These are phyloP conservation scores for Trachemys scripta DNA, from an alignment of 2,113 vertebrate species.

Conservation along the genomic window DNA sequence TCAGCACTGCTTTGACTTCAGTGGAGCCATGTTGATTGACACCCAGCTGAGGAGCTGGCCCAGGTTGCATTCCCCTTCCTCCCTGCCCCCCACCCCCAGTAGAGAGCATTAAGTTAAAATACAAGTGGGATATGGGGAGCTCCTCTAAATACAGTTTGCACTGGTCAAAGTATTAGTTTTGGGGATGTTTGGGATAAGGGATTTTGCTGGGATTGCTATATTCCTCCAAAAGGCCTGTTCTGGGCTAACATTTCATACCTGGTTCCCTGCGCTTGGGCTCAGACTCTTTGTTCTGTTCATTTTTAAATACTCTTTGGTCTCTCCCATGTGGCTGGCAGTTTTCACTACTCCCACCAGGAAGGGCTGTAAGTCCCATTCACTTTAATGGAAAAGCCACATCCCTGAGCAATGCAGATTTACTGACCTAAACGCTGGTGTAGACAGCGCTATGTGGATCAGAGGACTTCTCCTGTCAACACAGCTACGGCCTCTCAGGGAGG, in stretches of 20 bases:
- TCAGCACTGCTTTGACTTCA: no score
- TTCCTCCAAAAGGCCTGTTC: background rate
- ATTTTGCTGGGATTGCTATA: background rate
- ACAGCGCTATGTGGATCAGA: background rate
- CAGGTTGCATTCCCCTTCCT: no score
- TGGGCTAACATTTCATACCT: background rate
- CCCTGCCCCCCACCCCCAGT: background rate
- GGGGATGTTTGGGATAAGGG: background rate
- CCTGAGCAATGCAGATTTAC: background rate
- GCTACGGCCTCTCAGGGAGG: background rate
- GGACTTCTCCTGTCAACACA: no score
- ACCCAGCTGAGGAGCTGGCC: background rate
- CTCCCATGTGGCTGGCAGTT: background rate
- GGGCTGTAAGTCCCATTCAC: background rate
- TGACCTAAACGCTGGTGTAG: background rate
- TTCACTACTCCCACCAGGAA: background rate
- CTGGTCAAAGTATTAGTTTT: background rate
- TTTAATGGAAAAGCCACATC: background rate
- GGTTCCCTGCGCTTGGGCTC: background rate
- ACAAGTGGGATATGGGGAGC: background rate
- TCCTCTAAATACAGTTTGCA: background rate
- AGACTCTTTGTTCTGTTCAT: background rate
- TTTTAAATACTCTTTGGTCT: rapidly evolving
- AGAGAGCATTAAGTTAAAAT: background rate
- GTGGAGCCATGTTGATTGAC: no score